Base-by-base conservation (phyloP, 1,140 invertebrate genomes). In the Drosophila bocqueti region DNA sequence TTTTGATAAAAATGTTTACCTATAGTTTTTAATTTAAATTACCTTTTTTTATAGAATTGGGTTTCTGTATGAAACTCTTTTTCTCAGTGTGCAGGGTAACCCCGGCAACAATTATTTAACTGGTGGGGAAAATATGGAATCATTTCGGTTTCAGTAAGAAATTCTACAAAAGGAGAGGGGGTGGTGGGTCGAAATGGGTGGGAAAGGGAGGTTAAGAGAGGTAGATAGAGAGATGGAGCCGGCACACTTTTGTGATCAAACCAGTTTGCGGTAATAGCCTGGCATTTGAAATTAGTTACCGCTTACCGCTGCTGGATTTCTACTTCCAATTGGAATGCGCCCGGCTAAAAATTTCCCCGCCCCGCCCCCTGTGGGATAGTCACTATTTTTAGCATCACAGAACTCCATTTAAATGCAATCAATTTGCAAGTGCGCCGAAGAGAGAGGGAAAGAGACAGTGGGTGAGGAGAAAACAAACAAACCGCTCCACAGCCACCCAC, bases 131-230 rank as follows among this genome's bases (percentile, higher is more conserved):
- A 87, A 87, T 61, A 82, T 84, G 63, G 66, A 81, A 76, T 90
- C 78, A 90, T 89, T 89, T 89, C 84, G 47, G 60, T 89, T 89
- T 89, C 85, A 84, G 74, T 85, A 71, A 79, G 81, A 89, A 72
- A 68, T 46, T 47, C 49, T 40, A 18, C 2, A 38, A 64, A 18
- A 54, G 46, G 15, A 9, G 15, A 42, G 38, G 7, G 46, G 46
- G 45, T 1, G 47, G 21, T 29, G 15, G 26, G 61, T 65, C 47
- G 9, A 11, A 57, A 11, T 57, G 40, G 47, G 47, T 38, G 47
- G 61, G n/a, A 9, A 57, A 40, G 61, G 34, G 21, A 26, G 64
- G 61, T 3, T 31, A 31, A 16, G 40, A 21, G 40, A 43, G 63
- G 15, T 40, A 45, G 43, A 18, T 10, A n/a, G 26, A 18, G n/a